Conservation (phyloP, 2,797 vertebrate genomes). For the Ctenochaetus hawaiiensis region DNA sequence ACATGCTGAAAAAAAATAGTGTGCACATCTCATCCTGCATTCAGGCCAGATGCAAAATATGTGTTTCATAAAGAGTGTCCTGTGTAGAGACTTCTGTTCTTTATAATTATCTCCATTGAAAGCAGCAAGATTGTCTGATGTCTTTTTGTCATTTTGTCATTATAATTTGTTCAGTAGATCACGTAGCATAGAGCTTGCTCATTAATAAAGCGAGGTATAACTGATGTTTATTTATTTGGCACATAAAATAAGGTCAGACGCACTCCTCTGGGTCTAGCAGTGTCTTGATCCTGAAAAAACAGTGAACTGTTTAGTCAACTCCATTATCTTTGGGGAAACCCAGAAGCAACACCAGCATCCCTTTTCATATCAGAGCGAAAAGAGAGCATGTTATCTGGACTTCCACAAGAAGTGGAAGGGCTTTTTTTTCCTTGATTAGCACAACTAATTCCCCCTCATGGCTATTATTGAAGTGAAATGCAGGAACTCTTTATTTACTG, state of each 20-base stretch:
- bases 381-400: slow-evolving; percentile 39
- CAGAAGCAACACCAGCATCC: slow-evolving; percentile 33
- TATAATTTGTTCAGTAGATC: background rate
- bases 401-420: slow-evolving; percentile 54
- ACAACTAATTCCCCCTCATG: slow-evolving; percentile 58
- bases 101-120: background rate
- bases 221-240: background rate
- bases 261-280: background rate
- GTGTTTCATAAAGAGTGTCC: background rate
- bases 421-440: slow-evolving; percentile 62
- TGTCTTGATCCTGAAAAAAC: slow-evolving; percentile 41
- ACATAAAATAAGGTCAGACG: slow-evolving; percentile 30
- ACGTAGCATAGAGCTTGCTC: background rate
- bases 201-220: background rate
- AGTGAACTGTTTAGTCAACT: slow-evolving; percentile 36
- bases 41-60: background rate
- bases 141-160: background rate
- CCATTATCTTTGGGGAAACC: slow-evolving; percentile 38
- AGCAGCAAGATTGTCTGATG: background rate
- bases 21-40: background rate
- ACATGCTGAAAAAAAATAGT: background rate
- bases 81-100: background rate
- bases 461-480: slow-evolving; percentile 63
- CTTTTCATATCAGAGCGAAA: slow-evolving; percentile 35
- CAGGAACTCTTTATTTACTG: slow-evolving; percentile 76